phyloP scores from a whole-genome alignment of 2,888 invertebrate species.

The Andrena haemorrhoa region DNA sequence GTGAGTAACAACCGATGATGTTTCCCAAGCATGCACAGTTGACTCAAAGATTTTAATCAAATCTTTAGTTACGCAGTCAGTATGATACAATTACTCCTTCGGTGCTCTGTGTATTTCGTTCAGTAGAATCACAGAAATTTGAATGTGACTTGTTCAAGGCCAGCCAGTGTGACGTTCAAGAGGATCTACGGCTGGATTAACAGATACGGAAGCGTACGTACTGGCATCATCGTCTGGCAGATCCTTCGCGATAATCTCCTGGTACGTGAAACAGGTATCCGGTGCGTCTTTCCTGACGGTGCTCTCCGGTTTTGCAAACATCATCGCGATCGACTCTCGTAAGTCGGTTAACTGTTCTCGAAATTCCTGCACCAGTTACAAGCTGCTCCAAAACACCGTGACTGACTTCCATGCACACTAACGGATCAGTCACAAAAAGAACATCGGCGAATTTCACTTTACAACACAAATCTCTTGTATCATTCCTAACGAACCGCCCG shows the following conservation, averaged over 20 bases:
- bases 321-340: conserved; percentile 33
- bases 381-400: neutral
- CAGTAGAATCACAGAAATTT: neutral
- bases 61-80: too few relatives aligned
- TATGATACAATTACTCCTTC: neutral
- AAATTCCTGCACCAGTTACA: conserved; percentile 24
- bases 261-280: conserved; percentile 56
- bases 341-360: conserved; percentile 15
- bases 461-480: neutral
- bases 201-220: conserved; percentile 51
- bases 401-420: neutral
- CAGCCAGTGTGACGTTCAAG: conserved; percentile 1
- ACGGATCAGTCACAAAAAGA: too few relatives aligned
- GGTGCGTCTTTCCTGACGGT: conserved; percentile 40
- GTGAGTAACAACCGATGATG: neutral
- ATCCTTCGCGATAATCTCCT: conserved; percentile 56
- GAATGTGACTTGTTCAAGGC: neutral
- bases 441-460: neutral
- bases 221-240: conserved; percentile 56
- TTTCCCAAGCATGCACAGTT: neutral
- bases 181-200: conserved; percentile 49
- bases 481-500: neutral
- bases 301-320: conserved; percentile 41
- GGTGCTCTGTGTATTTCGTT: neutral
- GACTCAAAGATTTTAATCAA: conserved; percentile 2